Base-by-base conservation (phyloP, 2,113 vertebrate genomes). In the Astur gentilis region DNA sequence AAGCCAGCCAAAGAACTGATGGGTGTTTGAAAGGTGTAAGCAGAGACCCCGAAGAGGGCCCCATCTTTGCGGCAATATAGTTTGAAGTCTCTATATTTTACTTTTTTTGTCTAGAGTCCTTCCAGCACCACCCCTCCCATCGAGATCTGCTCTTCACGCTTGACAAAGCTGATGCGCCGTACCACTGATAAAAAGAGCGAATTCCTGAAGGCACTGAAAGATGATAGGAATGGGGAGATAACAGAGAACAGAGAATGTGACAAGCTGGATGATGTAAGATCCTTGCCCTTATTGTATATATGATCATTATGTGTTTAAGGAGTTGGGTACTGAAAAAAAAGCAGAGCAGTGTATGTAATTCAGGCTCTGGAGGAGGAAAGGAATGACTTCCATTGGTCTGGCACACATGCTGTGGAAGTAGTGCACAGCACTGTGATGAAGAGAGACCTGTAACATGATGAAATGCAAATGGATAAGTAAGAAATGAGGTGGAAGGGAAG, bases 121-220 rank as follows among this genome's bases (percentile, higher is more conserved):
- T 99, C 99, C 97, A 99, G 99, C 98, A 99, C 98, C 95, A 99
- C 99, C 91, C 99, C 99, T 97, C 99, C 99, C 42, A 99, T 99
- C 57, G 99, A 99, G 98, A 99, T 99, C 86, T 99, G 98, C 94
- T 99, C 99, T 38, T 99, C 99, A 23, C 99, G 99, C 92, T 98
- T 99, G 96, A 98, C 98, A 21, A 99, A 99, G 97, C 98, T 99
- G 98, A 99, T 99, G 98, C 99, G 99, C 26, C 99, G 99, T 62
- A 99, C 99, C 97, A 99, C 99, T 2, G 99, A 99, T 97, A 99
- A 99, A 61, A 99, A 99, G 98, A 99, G 99, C 2, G 99, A 99
- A 94, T 99, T 99, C 95, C 98, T 99, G 95, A 99, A 99, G 97
- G 97, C 99, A 87, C 98, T 99, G 93, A 99, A 99, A 97, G 99